Evolutionary conservation across 2,113 vertebrate genomes (phyloP).

Genomic region (Craseonycteris thonglongyai): DNA sequence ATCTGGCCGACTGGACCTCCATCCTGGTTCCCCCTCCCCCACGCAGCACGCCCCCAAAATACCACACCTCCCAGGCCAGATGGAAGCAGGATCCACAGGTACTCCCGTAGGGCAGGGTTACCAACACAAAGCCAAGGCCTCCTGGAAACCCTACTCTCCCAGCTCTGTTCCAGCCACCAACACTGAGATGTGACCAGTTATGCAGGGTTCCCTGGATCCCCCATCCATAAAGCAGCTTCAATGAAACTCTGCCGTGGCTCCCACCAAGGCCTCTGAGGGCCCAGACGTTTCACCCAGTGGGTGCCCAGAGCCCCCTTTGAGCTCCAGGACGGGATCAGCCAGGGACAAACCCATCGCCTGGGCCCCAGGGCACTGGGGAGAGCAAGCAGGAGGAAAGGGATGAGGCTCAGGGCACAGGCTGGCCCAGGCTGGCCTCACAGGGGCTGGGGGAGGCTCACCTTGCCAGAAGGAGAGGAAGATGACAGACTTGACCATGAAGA

Average conservation of each 20-base stretch:
- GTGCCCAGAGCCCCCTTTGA: neutral
- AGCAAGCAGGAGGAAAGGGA: neutral
- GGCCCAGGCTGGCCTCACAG: fast-evolving
- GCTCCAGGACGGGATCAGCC: neutral
- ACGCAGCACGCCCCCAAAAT: neutral
- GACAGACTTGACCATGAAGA: constrained; percentile 98
- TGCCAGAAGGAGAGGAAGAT: constrained; percentile 98
- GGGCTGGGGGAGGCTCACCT: constrained; percentile 78
- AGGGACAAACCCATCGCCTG: fast-evolving
- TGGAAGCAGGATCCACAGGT: fast-evolving
- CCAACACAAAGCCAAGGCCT: neutral
- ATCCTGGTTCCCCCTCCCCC: neutral
- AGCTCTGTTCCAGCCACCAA: neutral
- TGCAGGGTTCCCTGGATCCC: neutral
- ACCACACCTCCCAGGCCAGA: neutral
- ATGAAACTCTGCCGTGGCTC: neutral
- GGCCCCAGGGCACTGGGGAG: neutral
- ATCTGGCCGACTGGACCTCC: neutral
- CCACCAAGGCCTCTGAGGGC: neutral
- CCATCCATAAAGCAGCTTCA: neutral
- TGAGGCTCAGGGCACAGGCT: neutral
- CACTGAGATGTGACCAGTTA: neutral
- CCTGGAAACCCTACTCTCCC: neutral
- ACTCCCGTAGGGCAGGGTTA: neutral
- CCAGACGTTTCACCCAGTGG: neutral